Evolutionary conservation across 2,888 invertebrate genomes (phyloP), one percentile per base, ranked within the genome.

Genomic region (Penaeus monodon): DNA sequence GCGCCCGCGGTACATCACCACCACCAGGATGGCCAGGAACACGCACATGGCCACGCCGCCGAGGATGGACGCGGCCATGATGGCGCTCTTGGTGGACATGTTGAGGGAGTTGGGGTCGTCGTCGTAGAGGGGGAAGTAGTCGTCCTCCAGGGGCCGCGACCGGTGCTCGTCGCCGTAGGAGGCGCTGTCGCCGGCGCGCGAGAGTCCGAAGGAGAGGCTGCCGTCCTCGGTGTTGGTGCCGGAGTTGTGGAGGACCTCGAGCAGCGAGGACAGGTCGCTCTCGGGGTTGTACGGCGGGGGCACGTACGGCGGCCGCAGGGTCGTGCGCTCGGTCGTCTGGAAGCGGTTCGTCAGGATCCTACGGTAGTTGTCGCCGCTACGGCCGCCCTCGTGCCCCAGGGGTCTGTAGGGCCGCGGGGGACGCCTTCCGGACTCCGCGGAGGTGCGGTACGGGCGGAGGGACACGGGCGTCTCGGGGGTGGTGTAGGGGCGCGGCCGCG

Each of bases 41-140:
- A 90, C 88, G 29, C 88, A 86, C 76, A 88, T 77, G 65, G 90
- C 88, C 57, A 87, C 85, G 12, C 90, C 90, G 29, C 90, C 90
- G 38, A 90, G 66, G 29, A 90, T 79, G 27, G 88, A 87, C 17
- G 90, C 88, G 17, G 90, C 90, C 87, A 90, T 85, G 77, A 90
- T 90, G 10, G 90, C 90, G 65, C 90, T 90, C 74, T 86, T 88
- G 7, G 90, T 88, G 27, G 88, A 86, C 44, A 88, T 81, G 44
- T 87, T 85, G 68, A 88, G 66, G 27, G 84, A 64, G 66, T 88
- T 64, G 10, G 89, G 86, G 85, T 86, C 82, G 73, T 83, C 68
- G 29, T 86, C 73, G 64, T 73, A 66, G 33, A 70, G 22, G 10
- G 81, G 85, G 80, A 29, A n/a, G 57, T 76, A 85, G 44, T 81